Evolutionary conservation across 2,888 invertebrate species (phyloP).

Genomic region (Synergus itoensis): DNA sequence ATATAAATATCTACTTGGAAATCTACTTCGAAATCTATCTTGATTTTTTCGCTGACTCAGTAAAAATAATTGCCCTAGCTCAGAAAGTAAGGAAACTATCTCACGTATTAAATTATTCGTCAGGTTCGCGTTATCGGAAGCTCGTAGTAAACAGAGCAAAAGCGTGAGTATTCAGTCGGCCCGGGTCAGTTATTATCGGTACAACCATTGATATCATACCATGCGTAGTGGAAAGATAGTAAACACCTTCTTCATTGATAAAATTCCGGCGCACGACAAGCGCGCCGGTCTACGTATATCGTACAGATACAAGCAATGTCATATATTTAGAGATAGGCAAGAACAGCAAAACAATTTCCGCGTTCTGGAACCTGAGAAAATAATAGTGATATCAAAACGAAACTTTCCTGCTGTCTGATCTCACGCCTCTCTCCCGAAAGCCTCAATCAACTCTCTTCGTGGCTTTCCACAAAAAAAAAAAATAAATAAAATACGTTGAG

Average conservation of each 20-base stretch:
- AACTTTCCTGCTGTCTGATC: not conserved
- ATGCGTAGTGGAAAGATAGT: slow-evolving; percentile 58
- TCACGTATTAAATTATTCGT: slow-evolving; percentile 2
- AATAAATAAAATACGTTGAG: too few relatives aligned
- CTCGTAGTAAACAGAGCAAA: slow-evolving; percentile 32
- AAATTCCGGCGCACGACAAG: slow-evolving; percentile 42
- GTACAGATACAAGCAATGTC: slow-evolving; percentile 13
- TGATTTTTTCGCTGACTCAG: too few relatives aligned
- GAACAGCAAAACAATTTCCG: slow-evolving; percentile 12
- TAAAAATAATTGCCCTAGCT: not conserved
- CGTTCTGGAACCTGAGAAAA: not conserved
- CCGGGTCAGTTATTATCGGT: slow-evolving; percentile 53
- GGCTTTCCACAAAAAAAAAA: too few relatives aligned
- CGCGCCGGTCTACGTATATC: slow-evolving; percentile 21
- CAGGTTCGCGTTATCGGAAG: slow-evolving; percentile 14
- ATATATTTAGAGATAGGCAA: slow-evolving; percentile 20
- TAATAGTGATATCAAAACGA: not conserved
- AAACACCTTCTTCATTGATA: slow-evolving; percentile 64
- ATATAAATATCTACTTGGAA: too few relatives aligned
- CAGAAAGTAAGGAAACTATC: not conserved
- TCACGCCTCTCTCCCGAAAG: too few relatives aligned
- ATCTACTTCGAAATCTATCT: too few relatives aligned
- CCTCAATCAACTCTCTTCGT: too few relatives aligned
- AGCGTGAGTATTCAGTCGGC: slow-evolving; percentile 35
- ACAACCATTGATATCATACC: slow-evolving; percentile 56